phyloP scores from a whole-genome alignment of 2,113 vertebrate species.

The Axis porcinus region DNA sequence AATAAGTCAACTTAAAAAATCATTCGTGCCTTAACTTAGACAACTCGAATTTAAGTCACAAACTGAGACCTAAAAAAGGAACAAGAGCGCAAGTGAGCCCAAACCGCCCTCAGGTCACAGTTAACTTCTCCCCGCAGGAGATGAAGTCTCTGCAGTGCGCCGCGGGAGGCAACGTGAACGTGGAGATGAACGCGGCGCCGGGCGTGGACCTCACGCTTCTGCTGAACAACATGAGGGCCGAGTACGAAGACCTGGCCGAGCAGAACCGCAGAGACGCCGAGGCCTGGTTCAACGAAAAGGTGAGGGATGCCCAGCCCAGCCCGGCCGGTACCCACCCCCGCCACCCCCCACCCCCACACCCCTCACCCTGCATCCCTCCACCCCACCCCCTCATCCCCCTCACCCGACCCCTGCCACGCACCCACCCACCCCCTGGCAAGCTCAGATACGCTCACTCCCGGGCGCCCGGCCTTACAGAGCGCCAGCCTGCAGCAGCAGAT shows the following conservation, averaged over 20 bases:
- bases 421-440: not conserved
- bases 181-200: conserved; percentile 90
- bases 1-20: not conserved
- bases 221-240: conserved; percentile 86
- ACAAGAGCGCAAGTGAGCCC: fast-evolving
- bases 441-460: not conserved
- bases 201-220: conserved; percentile 85
- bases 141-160: conserved; percentile 83
- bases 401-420: fast-evolving
- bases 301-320: conserved; percentile 47
- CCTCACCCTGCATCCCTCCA: no score
- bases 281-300: conserved; percentile 88
- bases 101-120: fast-evolving
- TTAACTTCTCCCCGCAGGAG: conserved; percentile 76
- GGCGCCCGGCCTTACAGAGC: conserved; percentile 61
- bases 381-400: not conserved
- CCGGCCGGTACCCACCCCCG: not conserved
- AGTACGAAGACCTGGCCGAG: conserved; percentile 87
- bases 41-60: not conserved
- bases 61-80: not conserved
- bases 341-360: not conserved
- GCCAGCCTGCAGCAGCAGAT: conserved; percentile 73
- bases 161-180: conserved; percentile 85
- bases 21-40: not conserved
- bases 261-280: conserved; percentile 90